phyloP scores from a whole-genome alignment of 2,888 invertebrate genomes.

The Apoda limacodes region DNA sequence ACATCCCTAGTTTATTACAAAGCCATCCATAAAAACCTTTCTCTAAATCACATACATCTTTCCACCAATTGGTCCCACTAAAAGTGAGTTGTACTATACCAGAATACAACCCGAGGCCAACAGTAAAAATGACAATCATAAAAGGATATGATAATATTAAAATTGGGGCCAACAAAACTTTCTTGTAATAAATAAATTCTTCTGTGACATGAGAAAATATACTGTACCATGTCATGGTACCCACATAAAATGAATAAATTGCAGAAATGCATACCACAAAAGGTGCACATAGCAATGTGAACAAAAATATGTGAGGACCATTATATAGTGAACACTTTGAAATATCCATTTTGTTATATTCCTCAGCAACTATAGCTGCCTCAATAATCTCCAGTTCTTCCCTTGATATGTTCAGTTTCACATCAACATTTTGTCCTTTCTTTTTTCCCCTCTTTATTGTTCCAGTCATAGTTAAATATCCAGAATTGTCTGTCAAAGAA shows the following conservation, averaged over 20 bases:
- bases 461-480: slow-evolving; percentile 77
- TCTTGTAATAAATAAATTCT: slow-evolving; percentile 72
- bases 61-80: slow-evolving; percentile 75
- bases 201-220: slow-evolving; percentile 78
- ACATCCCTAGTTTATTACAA: slow-evolving; percentile 73
- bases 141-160: slow-evolving; percentile 78
- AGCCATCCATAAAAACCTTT: slow-evolving; percentile 86
- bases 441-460: slow-evolving; percentile 80
- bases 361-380: slow-evolving; percentile 70
- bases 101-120: slow-evolving; percentile 76
- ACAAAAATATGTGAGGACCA: slow-evolving; percentile 75
- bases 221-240: slow-evolving; percentile 83
- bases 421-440: slow-evolving; percentile 78
- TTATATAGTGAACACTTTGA: slow-evolving; percentile 67
- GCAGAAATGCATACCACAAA: slow-evolving; percentile 74
- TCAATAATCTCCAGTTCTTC: slow-evolving; percentile 78
- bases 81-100: slow-evolving; percentile 77
- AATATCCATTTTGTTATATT: slow-evolving; percentile 67
- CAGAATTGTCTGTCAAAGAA: slow-evolving; percentile 62
- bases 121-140: slow-evolving; percentile 73
- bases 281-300: slow-evolving; percentile 75
- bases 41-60: slow-evolving; percentile 79
- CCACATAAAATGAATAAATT: slow-evolving; percentile 78
- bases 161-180: slow-evolving; percentile 74
- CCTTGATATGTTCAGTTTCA: slow-evolving; percentile 77